Percentiles rank a stretch among this genome's conserved stretches.
phyloP scores from a whole-genome alignment of 2,797 vertebrate species.

The Leuciscus waleckii region DNA sequence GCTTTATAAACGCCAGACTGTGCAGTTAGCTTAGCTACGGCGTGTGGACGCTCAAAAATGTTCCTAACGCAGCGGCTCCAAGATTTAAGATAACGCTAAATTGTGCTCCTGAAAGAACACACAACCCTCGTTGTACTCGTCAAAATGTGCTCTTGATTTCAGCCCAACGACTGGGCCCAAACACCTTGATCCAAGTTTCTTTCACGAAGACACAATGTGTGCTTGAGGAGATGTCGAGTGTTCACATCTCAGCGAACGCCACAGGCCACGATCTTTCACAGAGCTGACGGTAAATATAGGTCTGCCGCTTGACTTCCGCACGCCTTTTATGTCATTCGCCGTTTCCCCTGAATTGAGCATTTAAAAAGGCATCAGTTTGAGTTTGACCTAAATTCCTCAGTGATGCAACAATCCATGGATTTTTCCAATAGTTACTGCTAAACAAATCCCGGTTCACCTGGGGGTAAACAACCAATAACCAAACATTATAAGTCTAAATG shows the following conservation, averaged over 20 bases:
- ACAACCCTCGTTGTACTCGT: background rate
- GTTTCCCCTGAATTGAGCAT: background rate
- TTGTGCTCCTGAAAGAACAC: background rate
- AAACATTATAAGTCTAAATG: background rate
- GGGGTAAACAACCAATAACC: background rate
- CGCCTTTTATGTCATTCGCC: background rate
- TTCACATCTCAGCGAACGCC: background rate
- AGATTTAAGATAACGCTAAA: background rate
- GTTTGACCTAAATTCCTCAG: constrained; percentile 10
- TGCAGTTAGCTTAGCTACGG: background rate
- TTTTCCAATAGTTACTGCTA: background rate
- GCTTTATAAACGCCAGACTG: background rate
- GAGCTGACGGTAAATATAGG: background rate
- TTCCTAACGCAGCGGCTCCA: background rate
- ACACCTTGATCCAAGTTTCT: background rate
- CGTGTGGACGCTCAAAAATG: background rate
- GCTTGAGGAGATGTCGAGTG: background rate
- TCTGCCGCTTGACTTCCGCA: background rate
- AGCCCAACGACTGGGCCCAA: background rate
- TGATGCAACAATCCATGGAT: background rate
- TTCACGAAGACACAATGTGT: background rate
- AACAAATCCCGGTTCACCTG: background rate
- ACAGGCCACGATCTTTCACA: background rate
- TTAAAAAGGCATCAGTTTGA: background rate
- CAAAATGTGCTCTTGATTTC: background rate